Base-by-base conservation (phyloP, 2,113 vertebrate species). In the Crotalus tigris region DNA sequence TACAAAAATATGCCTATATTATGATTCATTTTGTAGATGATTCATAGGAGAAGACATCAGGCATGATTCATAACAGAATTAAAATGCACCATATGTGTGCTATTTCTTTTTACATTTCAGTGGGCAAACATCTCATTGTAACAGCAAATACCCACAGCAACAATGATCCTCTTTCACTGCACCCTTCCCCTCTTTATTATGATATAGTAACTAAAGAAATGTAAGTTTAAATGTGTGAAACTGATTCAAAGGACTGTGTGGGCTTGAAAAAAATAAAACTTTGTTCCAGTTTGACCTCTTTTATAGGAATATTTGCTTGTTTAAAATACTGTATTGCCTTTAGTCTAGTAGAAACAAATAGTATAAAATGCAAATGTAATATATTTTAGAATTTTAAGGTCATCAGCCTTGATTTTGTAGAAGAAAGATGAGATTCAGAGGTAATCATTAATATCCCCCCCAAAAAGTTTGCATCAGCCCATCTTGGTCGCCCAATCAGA, bases 21-120 rank as follows among this genome's bases (percentile, higher is more conserved):
- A 39, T 90, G 89, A 87, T 44, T 88, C 49, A 92, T 88, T 89
- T 89, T 75, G 24, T 51, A 39, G 29, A 53, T 92, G 86, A 92
- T 75, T 69, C 81, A 92, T 75, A 69, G 91, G 23, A 33, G 46
- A 87, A 92, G 54, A 11, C 24, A n/a, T n/a, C 46, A 88, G 46
- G 46, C 44, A 33, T 64, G 85, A 53, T 55, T 81, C 75, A 81
- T 81, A 81, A 15, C 85, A 51, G 91, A 15, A 88, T 21, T 59
- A 87, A 26, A 59, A 75, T 88, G 53, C 11, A 69, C 59, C 51
- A 64, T 6, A 12, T 75, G 39, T 13, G 44, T 44, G 57, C 29
- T 92, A 3, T 51, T 12, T 59, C 23, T 49, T 17, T 17, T 33
- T 46, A 49, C 49, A 39, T 85, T 23, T 61, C 29, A 88, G 12